Base-by-base conservation (phyloP, 2,888 invertebrate species). In the Brachyptera putata region DNA sequence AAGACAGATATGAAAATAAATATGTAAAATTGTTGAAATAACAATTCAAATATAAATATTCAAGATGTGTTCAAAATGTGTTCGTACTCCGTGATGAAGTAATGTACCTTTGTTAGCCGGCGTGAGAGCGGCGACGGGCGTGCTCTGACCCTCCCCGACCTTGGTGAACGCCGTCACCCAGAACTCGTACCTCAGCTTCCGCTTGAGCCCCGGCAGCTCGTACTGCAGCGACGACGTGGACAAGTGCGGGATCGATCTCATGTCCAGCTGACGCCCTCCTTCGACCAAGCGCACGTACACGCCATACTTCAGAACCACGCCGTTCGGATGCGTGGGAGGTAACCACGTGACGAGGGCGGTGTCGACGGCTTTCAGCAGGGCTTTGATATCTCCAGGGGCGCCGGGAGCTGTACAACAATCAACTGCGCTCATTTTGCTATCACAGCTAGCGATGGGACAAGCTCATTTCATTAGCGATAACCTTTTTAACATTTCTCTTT, bases 101-200 rank as follows among this genome's bases (percentile, higher is more conserved):
- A n/a, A n/a, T n/a, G n/a, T 65, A 75, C 75, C 73, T 18, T 75
- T 75, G 14, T 72, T 69, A 65, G 75, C 77, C 3, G 78, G 77
- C 48, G 76, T 74, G 43, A 79, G 71, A 69, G 79, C 78, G 62
- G 80, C 77, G 13, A 79, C 79, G 14, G 59, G 64, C n/a, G 63
- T 67, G 48, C 68, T 68, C 14, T 64, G 62, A 2, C 77, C 76
- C 59, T 75, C 75, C 0, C 76, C 76, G 58, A 74, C 72, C 57
- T 70, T 70, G 1, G 76, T 77, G 61, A 70, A 73, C 4, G 76
- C 76, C 25, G 72, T 69, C 4, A 75, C 70, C 58, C 71, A 68
- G 63, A 74, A 80, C 67, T 82, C 81, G 67, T 84, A 84, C 18
- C 79, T 77, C 65, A 80, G 79, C 39, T 78, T 75, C 48, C 73